Base-by-base conservation (phyloP, 2,113 vertebrate genomes). In the Ptilorrhoa leucosticta region DNA sequence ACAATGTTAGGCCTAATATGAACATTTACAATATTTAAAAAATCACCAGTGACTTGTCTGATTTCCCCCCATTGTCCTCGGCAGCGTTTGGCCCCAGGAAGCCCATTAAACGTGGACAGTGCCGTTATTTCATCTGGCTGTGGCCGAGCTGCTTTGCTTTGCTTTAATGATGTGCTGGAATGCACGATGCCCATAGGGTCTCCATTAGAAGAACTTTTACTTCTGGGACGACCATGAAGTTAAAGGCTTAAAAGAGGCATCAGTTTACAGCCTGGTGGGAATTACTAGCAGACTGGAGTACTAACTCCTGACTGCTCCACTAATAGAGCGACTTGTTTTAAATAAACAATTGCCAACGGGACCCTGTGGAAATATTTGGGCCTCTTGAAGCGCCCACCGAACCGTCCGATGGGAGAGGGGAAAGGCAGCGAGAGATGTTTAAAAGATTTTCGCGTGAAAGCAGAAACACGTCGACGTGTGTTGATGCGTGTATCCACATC, bases 81-180 rank as follows among this genome's bases (percentile, higher is more conserved):
- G 93, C 96, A 85, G 97, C 21, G 94, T 96, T 96, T 96, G 98
- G 98, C 98, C 98, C 97, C 98, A 98, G 98, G 98, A 99, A 98
- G 98, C 98, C 98, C 98, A 97, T 98, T 98, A 97, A 96, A 97
- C 90, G 97, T 98, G 98, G 98, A 99, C 98, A 97, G 98, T 98
- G 97, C 97, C 97, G 98, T 96, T 98, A 98, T 98, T 99, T 99
- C 98, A 99, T 98, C 98, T 98, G 98, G 98, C 98, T 98, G 98
- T 98, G 97, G 97, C 98, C 97, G 97, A 94, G 96, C 98, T 98
- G 98, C 98, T 98, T 98, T 98, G 97, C 98, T 98, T 96, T 98
- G 98, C 98, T 98, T 98, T 98, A 98, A 99, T 99, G 98, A 99
- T 99, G 98, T 99, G 98, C 98, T 98, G 99, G 99, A 99, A 99